phyloP scores from a whole-genome alignment of 2,888 invertebrate genomes.

The Macropis europaea region DNA sequence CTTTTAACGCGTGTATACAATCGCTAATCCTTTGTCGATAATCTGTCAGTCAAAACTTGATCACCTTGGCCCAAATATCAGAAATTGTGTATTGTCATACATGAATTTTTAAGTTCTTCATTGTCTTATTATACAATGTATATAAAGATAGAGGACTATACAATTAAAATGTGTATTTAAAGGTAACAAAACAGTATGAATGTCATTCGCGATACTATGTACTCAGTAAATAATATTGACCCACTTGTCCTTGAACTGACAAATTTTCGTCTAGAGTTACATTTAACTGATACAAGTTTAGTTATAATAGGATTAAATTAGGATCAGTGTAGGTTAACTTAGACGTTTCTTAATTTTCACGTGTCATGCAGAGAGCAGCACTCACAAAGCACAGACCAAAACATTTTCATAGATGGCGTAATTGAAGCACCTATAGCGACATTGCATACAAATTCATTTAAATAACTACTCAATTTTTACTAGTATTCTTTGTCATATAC shows the following conservation, averaged over 20 bases:
- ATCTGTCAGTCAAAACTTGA: neutral
- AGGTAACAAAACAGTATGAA: neutral
- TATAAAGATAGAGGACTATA: neutral
- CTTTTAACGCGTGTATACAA: neutral
- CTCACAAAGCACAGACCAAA: neutral
- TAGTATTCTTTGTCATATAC: too few relatives aligned
- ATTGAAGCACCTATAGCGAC: too few relatives aligned
- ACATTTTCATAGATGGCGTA: neutral
- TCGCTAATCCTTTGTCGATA: constrained; percentile 7
- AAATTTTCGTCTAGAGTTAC: neutral
- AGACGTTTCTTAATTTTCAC: neutral
- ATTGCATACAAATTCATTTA: too few relatives aligned
- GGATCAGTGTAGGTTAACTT: constrained; percentile 3
- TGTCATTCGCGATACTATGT: neutral
- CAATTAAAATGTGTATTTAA: neutral
- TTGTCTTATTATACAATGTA: neutral
- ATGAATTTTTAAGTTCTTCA: neutral
- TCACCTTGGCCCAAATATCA: constrained; percentile 11
- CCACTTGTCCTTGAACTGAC: neutral
- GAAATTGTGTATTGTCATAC: neutral
- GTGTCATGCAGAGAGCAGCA: neutral
- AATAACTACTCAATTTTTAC: too few relatives aligned
- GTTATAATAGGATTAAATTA: neutral
- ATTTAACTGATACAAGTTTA: neutral
- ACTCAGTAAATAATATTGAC: neutral